A percentile compares a stretch with the other conserved stretches of the same genome.
Conservation (phyloP, 2,113 vertebrate species). For the Muntiacus reevesi region DNA sequence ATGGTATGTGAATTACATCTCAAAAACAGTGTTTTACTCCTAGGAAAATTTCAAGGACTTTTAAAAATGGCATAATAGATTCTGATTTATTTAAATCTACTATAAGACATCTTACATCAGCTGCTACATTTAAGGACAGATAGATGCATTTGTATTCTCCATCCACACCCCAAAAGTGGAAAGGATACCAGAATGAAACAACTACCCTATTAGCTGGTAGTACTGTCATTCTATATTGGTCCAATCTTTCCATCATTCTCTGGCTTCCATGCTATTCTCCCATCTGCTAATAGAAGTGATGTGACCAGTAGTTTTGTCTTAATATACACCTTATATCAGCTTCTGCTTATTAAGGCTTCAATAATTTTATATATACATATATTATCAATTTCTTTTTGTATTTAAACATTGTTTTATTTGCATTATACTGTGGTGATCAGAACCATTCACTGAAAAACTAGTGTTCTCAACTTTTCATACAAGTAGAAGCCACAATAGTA, state of each 20-base stretch:
- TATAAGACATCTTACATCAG: background rate
- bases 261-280: background rate
- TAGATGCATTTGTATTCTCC: background rate
- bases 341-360: background rate
- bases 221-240: background rate
- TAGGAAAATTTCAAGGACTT: background rate
- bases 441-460: background rate
- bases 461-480: background rate
- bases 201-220: background rate
- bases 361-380: constrained; percentile 12
- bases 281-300: background rate
- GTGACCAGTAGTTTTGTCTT: background rate
- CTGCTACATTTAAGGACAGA: constrained; percentile 9
- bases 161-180: background rate
- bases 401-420: background rate
- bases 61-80: background rate
- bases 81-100: constrained; percentile 22
- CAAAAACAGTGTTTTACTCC: background rate
- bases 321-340: background rate
- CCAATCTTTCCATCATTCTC: background rate
- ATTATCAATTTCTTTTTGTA: background rate
- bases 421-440: background rate
- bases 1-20: constrained; percentile 13
- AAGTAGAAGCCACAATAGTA: background rate
- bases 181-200: background rate